Evolutionary conservation across 2,888 invertebrate genomes (phyloP), one percentile per base, ranked within the genome.

Genomic region (Acronicta psi): DNA sequence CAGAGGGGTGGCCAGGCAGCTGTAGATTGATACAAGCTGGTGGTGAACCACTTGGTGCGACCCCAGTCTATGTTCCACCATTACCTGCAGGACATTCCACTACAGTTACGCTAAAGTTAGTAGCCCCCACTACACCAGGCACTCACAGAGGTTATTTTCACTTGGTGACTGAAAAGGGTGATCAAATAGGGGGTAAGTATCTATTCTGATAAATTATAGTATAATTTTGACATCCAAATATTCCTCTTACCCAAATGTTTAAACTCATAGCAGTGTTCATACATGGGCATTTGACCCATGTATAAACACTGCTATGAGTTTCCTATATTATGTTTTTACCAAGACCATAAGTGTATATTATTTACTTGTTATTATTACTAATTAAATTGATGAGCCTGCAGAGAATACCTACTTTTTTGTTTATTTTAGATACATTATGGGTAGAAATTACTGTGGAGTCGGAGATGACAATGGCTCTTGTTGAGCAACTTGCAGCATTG

Each of bases 71-170:
- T 77, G 95, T 98, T 20, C 96, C 97, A 37, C 94, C 96, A 20
- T 87, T 99, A 73, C 95, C 95, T 61, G 97, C 98, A 4, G 97
- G 97, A 59, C 96, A 97, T 84, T 95, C 96, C 53, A 95, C 96
- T 53, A 96, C 97, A 81, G 94, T 99, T 53, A 95, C 96, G 75
- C 95, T 99, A 64, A 96, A 97, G 79, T 96, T 99, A 94, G 95
- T 95, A 49, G 97, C 98, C 82, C 99, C 99, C 9, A 90, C 95
- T 13, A 86, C 92, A 56, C 95, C 96, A 38, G 98, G 98, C 11
- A 95, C 96, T 16, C 97, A 97, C 88, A 96, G 97, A 88, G 97
- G 97, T 74, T 97, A 97, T 94, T 99, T 99, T 97, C 96, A 98
- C 82, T 95, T 99, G 95, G 96, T 97, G 81, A 98, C 98, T 58